These are phyloP conservation scores for Brachionus manjavacas DNA, from an alignment of 1,140 invertebrate species.

Conservation along the genomic window DNA sequence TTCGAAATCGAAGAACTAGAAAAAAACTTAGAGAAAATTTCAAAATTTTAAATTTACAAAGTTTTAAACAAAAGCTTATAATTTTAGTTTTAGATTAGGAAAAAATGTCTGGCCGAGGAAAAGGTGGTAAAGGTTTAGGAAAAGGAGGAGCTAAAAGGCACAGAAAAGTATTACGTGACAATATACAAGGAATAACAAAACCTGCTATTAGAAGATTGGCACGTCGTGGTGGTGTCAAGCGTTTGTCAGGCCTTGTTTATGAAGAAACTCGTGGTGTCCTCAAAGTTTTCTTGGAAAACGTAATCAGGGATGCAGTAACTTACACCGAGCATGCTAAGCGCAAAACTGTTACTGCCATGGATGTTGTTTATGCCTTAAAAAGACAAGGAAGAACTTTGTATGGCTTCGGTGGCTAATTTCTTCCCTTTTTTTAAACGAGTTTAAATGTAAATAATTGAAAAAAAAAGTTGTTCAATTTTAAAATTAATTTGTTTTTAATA, in stretches of 20 bases:
- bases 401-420: conserved; percentile 56
- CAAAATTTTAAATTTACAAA: background rate
- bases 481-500: background rate
- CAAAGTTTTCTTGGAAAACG: conserved; percentile 76
- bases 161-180: conserved; percentile 63
- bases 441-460: background rate
- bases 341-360: conserved; percentile 78
- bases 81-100: background rate
- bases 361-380: conserved; percentile 80
- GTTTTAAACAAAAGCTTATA: background rate
- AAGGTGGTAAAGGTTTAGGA: conserved; percentile 53
- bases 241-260: conserved; percentile 71
- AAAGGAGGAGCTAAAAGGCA: conserved; percentile 54
- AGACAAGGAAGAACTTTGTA: conserved; percentile 69
- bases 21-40: background rate
- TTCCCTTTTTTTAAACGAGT: background rate
- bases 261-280: conserved; percentile 68
- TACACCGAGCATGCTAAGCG: conserved; percentile 74
- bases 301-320: conserved; percentile 74
- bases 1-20: background rate
- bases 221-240: conserved; percentile 70
- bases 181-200: conserved; percentile 71
- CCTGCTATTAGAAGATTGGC: conserved; percentile 66
- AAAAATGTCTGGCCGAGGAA: conserved; percentile 51
- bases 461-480: background rate